Base-by-base conservation (phyloP, 2,888 invertebrate species). In the Trichopria drosophilae region DNA sequence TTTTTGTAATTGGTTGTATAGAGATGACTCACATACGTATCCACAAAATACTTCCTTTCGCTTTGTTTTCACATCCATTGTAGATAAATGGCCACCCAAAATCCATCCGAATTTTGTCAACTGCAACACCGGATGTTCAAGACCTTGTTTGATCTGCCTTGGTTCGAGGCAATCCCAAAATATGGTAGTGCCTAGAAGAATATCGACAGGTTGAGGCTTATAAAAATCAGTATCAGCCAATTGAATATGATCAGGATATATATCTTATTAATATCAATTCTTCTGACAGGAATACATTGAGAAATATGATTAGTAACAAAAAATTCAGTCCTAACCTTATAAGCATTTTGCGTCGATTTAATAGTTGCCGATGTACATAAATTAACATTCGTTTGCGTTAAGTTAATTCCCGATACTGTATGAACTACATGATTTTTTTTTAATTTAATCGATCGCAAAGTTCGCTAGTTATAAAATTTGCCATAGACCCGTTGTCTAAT, bases 1-100 rank as follows among this genome's bases (percentile, higher is more conserved):
- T 35, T 50, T 51, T 51, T 55, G 41, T 6, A 58, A 36, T 43
- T 57, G 56, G 3, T 46, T 32, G 28, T 59, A 23, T 20, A 58
- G 32, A 28, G n/a, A n/a, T n/a, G n/a, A n/a, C n/a, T n/a, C n/a
- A n/a, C n/a, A n/a, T n/a, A n/a, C n/a, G n/a, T n/a, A n/a, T n/a
- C n/a, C n/a, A n/a, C n/a, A n/a, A n/a, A n/a, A n/a, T n/a, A n/a
- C n/a, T n/a, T n/a, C n/a, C n/a, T n/a, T n/a, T n/a, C n/a, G n/a
- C n/a, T n/a, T n/a, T n/a, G n/a, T n/a, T n/a, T n/a, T n/a, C n/a
- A n/a, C n/a, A n/a, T n/a, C n/a, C n/a, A n/a, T n/a, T n/a, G n/a
- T n/a, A n/a, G n/a, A n/a, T n/a, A n/a, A n/a, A n/a, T n/a, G n/a
- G n/a, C n/a, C n/a, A n/a, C n/a, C n/a, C n/a, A n/a, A n/a, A n/a